Evolutionary conservation across 2,113 vertebrate species (phyloP), one percentile per base, ranked within the genome.

Genomic region (Podarcis raffonei): DNA sequence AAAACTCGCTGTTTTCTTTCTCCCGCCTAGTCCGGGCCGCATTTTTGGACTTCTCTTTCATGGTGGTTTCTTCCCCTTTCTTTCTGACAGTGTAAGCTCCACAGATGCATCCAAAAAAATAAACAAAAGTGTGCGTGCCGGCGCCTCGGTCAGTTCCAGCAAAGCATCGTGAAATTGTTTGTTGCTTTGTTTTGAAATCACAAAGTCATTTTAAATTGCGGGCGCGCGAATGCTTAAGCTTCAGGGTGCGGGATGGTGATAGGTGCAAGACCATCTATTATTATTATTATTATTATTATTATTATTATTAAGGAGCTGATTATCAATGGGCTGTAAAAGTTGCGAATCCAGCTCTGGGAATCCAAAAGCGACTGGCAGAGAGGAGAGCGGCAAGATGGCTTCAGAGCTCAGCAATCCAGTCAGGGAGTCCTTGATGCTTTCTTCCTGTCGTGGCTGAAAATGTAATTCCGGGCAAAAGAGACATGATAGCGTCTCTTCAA

Each of bases 41-140:
- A 94, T 99, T 99, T 95, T 99, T 99, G 32, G 99, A 99, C 95
- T 99, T 99, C 96, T 99, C 99, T 98, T 99, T 99, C 99, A 99
- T 99, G 81, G 96, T 97, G 97, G 8, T 95, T 95, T 83, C 91
- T 93, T 92, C 90, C 92, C 25, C 89, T 93, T 97, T 96, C 95
- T 84, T 95, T 96, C 88, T 93, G 96, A 91, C 90, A 93, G 87
- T 84, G 84, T 92, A 94, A 95, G 88, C 93, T 96, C 97, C 97
- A 91, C 93, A 96, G 96, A 97, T 90, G 95, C 97, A 98, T 97
- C 95, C 97, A 97, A 97, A 53, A 53, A 53, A 53, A 53, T 53
- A 53, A 12, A 53, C 48, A 11, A 53, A 53, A 53, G 9, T 53
- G 48, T 53, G 42, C 42, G 42, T 0, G 42, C 42, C 1, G 42